phyloP scores from a whole-genome alignment of 2,888 invertebrate species.

The Euphydryas editha region DNA sequence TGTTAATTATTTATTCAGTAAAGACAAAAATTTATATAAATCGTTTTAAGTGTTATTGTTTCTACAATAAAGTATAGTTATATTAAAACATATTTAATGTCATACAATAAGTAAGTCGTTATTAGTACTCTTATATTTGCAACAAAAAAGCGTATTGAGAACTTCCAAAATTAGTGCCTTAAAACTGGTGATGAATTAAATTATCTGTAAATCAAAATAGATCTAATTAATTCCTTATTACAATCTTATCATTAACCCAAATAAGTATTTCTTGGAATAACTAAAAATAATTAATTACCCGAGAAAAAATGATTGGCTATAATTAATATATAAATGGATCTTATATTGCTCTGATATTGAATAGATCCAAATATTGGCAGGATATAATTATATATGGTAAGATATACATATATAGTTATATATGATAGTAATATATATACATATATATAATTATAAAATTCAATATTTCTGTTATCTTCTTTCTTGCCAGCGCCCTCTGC shows the following conservation, averaged over 20 bases:
- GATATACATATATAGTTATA: too few species aligned
- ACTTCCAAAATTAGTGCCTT: slow-evolving; percentile 4
- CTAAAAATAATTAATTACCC: too few species aligned
- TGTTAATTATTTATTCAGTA: background rate
- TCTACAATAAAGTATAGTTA: slow-evolving; percentile 4
- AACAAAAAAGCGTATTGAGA: background rate
- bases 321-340: too few species aligned
- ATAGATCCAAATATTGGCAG: too few species aligned
- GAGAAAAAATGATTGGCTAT: too few species aligned
- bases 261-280: background rate
- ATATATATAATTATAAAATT: too few species aligned
- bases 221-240: background rate
- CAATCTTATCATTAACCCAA: background rate
- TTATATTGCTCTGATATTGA: too few species aligned
- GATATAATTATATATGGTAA: too few species aligned
- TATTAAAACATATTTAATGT: background rate
- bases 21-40: background rate
- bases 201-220: background rate
- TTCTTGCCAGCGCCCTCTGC: too few species aligned
- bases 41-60: background rate
- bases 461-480: too few species aligned
- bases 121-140: background rate
- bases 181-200: background rate
- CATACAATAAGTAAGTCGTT: background rate
- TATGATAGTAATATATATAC: too few species aligned